Conservation (phyloP, 2,888 invertebrate species). For the Beris morrisii region DNA sequence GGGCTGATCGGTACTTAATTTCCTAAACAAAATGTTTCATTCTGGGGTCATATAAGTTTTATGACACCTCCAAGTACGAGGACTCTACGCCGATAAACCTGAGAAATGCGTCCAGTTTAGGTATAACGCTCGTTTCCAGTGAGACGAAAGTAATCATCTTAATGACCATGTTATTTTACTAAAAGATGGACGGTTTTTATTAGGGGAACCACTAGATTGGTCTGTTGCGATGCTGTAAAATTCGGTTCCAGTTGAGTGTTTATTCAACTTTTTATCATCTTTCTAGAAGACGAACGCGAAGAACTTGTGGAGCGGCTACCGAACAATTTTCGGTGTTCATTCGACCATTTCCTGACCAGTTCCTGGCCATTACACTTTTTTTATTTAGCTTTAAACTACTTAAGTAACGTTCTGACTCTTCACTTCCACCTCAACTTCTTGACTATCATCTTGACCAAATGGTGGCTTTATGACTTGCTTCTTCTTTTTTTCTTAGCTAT, state of each 20-base stretch:
- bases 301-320: conserved; percentile 27
- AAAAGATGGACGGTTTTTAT: conserved; percentile 21
- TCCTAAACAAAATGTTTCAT: conserved; percentile 17
- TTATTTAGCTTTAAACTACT: background rate
- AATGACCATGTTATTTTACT: conserved; percentile 29
- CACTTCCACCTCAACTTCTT: conserved; percentile 10
- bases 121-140: background rate
- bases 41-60: conserved; percentile 23
- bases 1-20: conserved; percentile 22
- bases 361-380: conserved; percentile 2
- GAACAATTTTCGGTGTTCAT: conserved; percentile 22
- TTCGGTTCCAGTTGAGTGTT: conserved; percentile 30
- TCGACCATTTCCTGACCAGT: conserved; percentile 12
- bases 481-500: background rate
- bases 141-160: conserved; percentile 29
- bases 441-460: background rate
- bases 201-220: conserved; percentile 5
- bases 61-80: conserved; percentile 14
- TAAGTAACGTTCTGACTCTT: conserved; percentile 16
- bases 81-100: background rate
- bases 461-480: background rate
- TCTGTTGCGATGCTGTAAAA: conserved; percentile 6
- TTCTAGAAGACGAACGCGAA: conserved; percentile 4
- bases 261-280: conserved; percentile 25
- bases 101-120: background rate